phyloP scores from a whole-genome alignment of 2,113 vertebrate genomes.

The Syngnathoides biaculeatus region DNA sequence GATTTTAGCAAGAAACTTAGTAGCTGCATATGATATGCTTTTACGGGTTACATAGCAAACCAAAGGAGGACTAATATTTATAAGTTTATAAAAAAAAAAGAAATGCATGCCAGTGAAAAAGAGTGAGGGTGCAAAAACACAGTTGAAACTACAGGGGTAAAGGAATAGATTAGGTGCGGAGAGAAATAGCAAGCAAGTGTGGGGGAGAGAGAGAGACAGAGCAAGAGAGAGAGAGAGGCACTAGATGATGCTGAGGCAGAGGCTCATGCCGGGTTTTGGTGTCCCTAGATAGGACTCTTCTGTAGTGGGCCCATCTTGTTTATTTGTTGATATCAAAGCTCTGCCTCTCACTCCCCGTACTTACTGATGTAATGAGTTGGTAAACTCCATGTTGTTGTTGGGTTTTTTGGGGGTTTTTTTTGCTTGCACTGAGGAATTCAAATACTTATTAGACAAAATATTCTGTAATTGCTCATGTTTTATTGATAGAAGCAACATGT shows the following conservation, averaged over 20 bases:
- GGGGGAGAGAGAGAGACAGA: slow-evolving; percentile 10
- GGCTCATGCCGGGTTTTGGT: slow-evolving; percentile 43
- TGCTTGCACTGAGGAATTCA: slow-evolving; percentile 64
- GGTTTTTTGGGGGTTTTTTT: slow-evolving; percentile 2
- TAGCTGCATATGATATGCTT: too few species aligned
- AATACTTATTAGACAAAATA: slow-evolving; percentile 78
- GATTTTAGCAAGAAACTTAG: too few species aligned
- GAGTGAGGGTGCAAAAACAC: slow-evolving; percentile 28
- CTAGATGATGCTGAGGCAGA: slow-evolving; percentile 39
- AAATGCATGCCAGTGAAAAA: slow-evolving; percentile 27
- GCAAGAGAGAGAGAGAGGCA: slow-evolving; percentile 12
- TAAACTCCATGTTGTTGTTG: slow-evolving; percentile 60
- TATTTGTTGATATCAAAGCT: slow-evolving; percentile 72
- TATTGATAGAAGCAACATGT: slow-evolving; percentile 73
- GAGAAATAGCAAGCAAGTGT: slow-evolving; percentile 16
- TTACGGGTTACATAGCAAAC: too few species aligned
- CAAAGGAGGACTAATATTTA: too few species aligned
- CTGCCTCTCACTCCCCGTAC: slow-evolving; percentile 61
- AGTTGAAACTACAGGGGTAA: slow-evolving; percentile 36
- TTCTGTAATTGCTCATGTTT: slow-evolving; percentile 77
- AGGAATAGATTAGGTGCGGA: slow-evolving; percentile 40
- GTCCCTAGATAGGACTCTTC: slow-evolving; percentile 66
- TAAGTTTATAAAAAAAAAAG: slow-evolving; percentile 6
- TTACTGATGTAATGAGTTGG: slow-evolving; percentile 72
- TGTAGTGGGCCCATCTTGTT: slow-evolving; percentile 68